Conservation (phyloP, 2,888 invertebrate species). For the Oligia strigilis region DNA sequence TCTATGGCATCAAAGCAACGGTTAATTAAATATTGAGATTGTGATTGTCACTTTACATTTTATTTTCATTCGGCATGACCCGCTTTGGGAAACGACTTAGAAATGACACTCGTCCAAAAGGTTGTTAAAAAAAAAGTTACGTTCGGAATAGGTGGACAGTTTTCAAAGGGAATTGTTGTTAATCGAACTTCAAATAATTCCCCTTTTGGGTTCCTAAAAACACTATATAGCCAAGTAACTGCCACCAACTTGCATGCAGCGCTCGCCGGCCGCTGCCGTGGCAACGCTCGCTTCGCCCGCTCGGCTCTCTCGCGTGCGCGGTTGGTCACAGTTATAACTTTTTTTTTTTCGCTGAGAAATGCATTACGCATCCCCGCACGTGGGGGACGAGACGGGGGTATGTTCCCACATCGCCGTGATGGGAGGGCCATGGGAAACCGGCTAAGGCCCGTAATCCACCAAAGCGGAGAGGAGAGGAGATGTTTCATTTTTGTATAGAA, state of each 20-base stretch:
- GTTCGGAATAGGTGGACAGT: constrained; percentile 12
- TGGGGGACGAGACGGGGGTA: too few relatives aligned
- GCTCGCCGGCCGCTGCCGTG: neutral
- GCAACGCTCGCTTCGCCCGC: neutral
- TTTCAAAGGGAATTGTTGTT: constrained; percentile 47
- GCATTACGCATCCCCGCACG: too few relatives aligned
- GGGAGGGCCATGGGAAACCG: too few relatives aligned
- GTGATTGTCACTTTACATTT: neutral
- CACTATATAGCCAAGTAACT: neutral
- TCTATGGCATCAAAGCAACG: neutral
- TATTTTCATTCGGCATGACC: neutral
- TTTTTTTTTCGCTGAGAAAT: too few relatives aligned
- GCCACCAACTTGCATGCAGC: neutral
- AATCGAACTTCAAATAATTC: neutral
- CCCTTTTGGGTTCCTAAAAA: neutral
- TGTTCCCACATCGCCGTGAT: too few relatives aligned
- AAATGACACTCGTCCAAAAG: too few relatives aligned
- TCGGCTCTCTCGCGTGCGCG: neutral
- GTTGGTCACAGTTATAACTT: neutral
- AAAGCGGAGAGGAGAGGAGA: too few relatives aligned
- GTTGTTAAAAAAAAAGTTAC: too few relatives aligned
- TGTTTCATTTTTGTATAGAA: too few relatives aligned
- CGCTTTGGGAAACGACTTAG: neutral
- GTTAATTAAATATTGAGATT: too few relatives aligned
- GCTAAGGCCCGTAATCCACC: too few relatives aligned